Evolutionary conservation across 2,113 vertebrate species (phyloP).

Genomic region (Vidua chalybeata): DNA sequence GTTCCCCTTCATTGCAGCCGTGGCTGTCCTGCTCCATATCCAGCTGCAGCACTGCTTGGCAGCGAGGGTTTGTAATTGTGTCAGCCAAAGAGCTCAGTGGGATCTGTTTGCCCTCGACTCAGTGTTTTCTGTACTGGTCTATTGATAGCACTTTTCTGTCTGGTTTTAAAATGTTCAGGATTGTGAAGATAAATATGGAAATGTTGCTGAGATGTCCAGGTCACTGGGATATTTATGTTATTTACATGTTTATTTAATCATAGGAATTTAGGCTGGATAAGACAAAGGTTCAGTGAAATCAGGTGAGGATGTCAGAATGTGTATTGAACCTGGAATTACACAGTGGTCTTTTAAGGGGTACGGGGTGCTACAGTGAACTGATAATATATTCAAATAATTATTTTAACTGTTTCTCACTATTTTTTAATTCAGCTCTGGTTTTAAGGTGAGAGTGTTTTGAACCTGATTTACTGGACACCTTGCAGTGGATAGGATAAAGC

Average conservation of each 20-base stretch:
- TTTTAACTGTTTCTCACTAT: background rate
- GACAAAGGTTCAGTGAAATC: background rate
- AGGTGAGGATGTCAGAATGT: background rate
- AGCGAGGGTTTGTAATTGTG: background rate
- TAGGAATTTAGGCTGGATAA: background rate
- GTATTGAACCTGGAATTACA: background rate
- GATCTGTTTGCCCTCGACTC: background rate
- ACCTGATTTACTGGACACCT: background rate
- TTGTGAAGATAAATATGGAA: background rate
- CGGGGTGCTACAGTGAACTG: background rate
- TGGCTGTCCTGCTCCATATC: background rate
- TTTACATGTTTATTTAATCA: background rate
- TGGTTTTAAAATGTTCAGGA: background rate
- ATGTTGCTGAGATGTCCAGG: background rate
- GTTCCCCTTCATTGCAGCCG: background rate
- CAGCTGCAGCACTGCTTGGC: accelerated
- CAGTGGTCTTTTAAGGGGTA: background rate
- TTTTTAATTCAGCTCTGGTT: background rate
- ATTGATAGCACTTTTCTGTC: background rate
- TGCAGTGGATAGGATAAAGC: background rate
- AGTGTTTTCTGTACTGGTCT: too few species aligned
- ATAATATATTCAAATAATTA: background rate
- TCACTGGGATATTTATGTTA: background rate
- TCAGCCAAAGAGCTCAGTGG: background rate
- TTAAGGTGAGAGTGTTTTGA: background rate